Percentiles rank a stretch among this genome's conserved stretches.
These are phyloP conservation scores for Bujurquina vittata DNA, from an alignment of 2,113 vertebrate species.

Conservation along the genomic window DNA sequence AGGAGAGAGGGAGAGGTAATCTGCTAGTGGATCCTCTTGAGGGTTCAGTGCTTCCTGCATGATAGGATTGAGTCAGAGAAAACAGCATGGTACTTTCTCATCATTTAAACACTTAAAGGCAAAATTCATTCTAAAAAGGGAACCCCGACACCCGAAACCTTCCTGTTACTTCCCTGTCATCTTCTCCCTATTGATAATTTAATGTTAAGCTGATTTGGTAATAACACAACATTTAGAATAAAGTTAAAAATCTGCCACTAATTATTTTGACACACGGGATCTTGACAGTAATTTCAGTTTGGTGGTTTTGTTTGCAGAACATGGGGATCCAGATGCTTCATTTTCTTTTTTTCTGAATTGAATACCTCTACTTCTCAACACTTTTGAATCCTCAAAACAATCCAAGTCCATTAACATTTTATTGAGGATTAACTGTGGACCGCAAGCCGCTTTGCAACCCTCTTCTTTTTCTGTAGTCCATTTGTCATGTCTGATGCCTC, in stretches of 20 bases:
- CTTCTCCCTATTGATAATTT: not conserved
- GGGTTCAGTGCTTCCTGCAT: not conserved
- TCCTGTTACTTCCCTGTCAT: not conserved
- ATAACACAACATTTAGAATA: constrained; percentile 2
- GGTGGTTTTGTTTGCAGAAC: not conserved
- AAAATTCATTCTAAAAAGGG: constrained; percentile 11
- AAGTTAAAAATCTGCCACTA: not conserved
- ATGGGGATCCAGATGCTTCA: not conserved
- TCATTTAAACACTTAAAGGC: constrained; percentile 41
- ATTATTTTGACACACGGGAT: not conserved
- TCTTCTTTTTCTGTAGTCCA: not conserved
- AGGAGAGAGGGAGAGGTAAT: not conserved
- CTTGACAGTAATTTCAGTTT: not conserved
- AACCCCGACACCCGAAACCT: not conserved
- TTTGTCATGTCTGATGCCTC: fast-evolving
- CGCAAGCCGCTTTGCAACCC: not conserved
- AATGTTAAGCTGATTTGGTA: not conserved
- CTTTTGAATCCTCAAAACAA: not conserved
- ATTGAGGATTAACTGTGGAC: not conserved
- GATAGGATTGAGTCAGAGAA: constrained; percentile 3
- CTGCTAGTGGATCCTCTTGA: constrained; percentile 22
- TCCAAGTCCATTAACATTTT: not conserved
- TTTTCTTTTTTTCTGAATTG: fast-evolving
- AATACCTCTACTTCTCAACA: not conserved
- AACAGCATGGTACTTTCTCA: constrained; percentile 16